Evolutionary conservation across 2,888 invertebrate species (phyloP).

Genomic region (Uropetala carovei): DNA sequence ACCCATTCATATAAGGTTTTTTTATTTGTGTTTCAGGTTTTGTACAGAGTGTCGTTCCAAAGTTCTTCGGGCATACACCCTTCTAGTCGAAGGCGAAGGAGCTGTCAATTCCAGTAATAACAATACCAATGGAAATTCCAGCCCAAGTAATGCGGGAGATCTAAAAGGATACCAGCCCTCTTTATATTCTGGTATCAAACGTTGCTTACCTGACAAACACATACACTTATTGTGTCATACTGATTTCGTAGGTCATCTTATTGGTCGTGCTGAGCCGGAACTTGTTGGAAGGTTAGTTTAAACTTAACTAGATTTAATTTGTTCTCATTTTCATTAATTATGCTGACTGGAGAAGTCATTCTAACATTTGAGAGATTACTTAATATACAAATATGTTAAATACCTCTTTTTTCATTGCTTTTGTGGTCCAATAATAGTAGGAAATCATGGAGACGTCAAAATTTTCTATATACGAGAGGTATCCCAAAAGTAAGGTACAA

Average conservation of each 20-base stretch:
- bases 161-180: conserved; percentile 90
- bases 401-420: not conserved
- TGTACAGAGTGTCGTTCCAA: conserved; percentile 96
- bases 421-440: not conserved
- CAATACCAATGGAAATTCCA: conserved; percentile 51
- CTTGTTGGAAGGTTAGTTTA: conserved; percentile 84
- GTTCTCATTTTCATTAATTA: not conserved
- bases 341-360: not conserved
- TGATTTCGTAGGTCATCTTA: conserved; percentile 91
- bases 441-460: too few relatives aligned
- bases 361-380: not conserved
- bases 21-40: conserved; percentile 77
- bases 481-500: too few relatives aligned
- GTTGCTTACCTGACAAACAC: conserved; percentile 91
- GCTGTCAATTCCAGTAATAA: conserved; percentile 32
- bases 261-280: conserved; percentile 94
- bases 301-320: not conserved
- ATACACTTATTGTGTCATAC: conserved; percentile 92
- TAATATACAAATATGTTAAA: not conserved
- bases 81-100: conserved; percentile 80
- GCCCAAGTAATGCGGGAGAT: conserved; percentile 62
- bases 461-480: too few relatives aligned
- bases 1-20: too few relatives aligned
- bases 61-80: conserved; percentile 89
- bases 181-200: conserved; percentile 90